Percentiles rank a stretch among this genome's conserved stretches.
These are phyloP conservation scores for Ciconia boyciana DNA, from an alignment of 2,113 vertebrate genomes.

Conservation along the genomic window DNA sequence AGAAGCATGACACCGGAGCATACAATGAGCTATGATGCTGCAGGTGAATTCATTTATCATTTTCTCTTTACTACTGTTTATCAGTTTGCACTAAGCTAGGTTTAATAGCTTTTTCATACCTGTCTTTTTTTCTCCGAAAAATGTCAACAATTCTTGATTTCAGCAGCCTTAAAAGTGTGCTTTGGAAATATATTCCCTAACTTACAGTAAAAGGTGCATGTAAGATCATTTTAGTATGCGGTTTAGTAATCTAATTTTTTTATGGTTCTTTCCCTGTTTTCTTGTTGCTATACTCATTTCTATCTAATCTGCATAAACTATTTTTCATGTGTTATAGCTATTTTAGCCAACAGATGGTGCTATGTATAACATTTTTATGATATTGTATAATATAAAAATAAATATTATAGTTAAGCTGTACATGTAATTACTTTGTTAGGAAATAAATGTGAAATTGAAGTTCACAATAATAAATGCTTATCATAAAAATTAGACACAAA, in stretches of 20 bases:
- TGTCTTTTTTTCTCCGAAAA: not conserved
- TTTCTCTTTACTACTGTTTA: not conserved
- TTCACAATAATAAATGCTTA: conserved; percentile 45
- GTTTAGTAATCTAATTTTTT: not conserved
- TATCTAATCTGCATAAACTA: conserved; percentile 52
- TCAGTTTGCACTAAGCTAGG: not conserved
- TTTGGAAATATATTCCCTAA: not conserved
- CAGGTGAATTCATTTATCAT: not conserved
- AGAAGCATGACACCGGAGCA: not conserved
- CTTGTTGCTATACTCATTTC: not conserved
- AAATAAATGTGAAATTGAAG: conserved; percentile 41
- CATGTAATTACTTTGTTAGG: conserved; percentile 58
- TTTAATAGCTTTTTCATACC: not conserved
- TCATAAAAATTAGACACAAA: conserved; percentile 23
- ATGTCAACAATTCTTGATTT: not conserved
- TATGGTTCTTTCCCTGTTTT: not conserved
- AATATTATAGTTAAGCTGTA: conserved; percentile 49
- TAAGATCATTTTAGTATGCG: not conserved
- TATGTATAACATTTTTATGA: conserved; percentile 70
- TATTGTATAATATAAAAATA: conserved; percentile 54
- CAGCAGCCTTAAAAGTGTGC: not conserved
- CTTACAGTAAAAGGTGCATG: not conserved
- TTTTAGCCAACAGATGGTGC: conserved; percentile 74
- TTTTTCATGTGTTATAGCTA: conserved; percentile 67
- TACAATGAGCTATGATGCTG: not conserved